Conservation (phyloP, 2,888 invertebrate species). For the Scaptodrosophila latifasciaeformis region DNA sequence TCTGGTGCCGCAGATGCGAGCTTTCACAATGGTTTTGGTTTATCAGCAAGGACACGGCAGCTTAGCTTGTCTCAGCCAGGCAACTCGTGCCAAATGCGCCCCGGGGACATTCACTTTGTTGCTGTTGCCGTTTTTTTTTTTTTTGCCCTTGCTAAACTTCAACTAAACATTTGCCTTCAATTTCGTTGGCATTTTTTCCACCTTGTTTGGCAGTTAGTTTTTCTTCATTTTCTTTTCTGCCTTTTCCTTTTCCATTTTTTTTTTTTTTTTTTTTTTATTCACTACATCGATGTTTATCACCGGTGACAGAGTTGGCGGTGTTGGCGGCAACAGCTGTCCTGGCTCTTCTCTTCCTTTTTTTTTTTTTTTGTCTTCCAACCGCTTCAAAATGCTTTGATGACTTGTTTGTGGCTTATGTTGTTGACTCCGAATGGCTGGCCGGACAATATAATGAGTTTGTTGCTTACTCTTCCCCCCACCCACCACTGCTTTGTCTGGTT, state of each 20-base stretch:
- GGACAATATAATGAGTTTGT: constrained; percentile 14
- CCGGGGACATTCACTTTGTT: constrained; percentile 42
- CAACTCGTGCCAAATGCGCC: constrained; percentile 44
- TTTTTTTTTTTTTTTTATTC: constrained; percentile 21
- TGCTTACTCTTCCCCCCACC: no score
- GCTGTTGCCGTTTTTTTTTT: constrained; percentile 16
- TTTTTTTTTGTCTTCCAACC: no score
- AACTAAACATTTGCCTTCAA: constrained; percentile 63
- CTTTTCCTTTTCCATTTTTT: no score
- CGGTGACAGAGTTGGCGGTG: not conserved
- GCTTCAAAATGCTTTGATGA: constrained; percentile 48
- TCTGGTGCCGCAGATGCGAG: no score
- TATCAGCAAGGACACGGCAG: no score
- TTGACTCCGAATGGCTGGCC: constrained; percentile 49
- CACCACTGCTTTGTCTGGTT: no score
- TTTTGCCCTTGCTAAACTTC: constrained; percentile 33
- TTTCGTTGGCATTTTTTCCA: constrained; percentile 40
- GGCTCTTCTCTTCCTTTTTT: not conserved
- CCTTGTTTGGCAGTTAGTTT: constrained; percentile 41
- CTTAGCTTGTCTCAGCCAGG: no score
- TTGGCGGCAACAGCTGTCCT: not conserved
- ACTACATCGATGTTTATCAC: constrained; percentile 27
- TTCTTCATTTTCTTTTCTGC: constrained; percentile 24
- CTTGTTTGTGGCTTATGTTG: constrained; percentile 57
- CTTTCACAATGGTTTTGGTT: no score